Percentiles rank a stretch among this genome's conserved stretches.
phyloP scores from a whole-genome alignment of 1,140 invertebrate species.

The Centruroides vittatus region DNA sequence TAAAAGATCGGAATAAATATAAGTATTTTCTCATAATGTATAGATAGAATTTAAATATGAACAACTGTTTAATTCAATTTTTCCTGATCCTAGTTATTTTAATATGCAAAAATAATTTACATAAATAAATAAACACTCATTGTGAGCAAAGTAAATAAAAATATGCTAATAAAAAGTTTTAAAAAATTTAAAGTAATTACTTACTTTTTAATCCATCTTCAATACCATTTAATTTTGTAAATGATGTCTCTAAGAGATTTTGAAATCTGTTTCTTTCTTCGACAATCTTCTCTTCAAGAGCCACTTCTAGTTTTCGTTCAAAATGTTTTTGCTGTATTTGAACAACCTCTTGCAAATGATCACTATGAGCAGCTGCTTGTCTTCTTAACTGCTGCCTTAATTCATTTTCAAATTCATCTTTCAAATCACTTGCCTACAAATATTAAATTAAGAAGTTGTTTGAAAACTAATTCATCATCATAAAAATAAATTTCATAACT shows the following conservation, averaged over 20 bases:
- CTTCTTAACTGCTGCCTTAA: conserved; percentile 57
- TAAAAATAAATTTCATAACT: too few relatives aligned
- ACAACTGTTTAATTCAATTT: too few relatives aligned
- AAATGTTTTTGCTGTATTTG: conserved; percentile 43
- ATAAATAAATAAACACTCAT: too few relatives aligned
- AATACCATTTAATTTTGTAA: conserved; percentile 71
- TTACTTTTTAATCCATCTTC: conserved; percentile 72
- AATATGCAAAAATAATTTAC: too few relatives aligned
- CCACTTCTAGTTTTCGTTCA: conserved; percentile 30
- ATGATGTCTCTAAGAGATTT: conserved; percentile 41
- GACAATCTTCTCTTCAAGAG: conserved; percentile 25
- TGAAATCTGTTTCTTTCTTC: too few relatives aligned
- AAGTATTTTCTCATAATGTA: too few relatives aligned
- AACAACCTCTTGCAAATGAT: conserved; percentile 56
- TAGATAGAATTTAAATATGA: too few relatives aligned
- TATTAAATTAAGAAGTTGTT: conserved; percentile 1
- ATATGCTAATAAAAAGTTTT: too few relatives aligned
- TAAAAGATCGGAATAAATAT: too few relatives aligned
- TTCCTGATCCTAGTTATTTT: too few relatives aligned
- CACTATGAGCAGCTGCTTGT: conserved; percentile 64
- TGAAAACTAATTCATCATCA: neutral
- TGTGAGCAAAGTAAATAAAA: too few relatives aligned
- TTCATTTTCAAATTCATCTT: conserved; percentile 52
- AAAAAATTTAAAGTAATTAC: neutral
- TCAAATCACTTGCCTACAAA: conserved; percentile 40